These are phyloP conservation scores for Drosophila orena DNA, from an alignment of 1,140 invertebrate genomes.

Conservation along the genomic window DNA sequence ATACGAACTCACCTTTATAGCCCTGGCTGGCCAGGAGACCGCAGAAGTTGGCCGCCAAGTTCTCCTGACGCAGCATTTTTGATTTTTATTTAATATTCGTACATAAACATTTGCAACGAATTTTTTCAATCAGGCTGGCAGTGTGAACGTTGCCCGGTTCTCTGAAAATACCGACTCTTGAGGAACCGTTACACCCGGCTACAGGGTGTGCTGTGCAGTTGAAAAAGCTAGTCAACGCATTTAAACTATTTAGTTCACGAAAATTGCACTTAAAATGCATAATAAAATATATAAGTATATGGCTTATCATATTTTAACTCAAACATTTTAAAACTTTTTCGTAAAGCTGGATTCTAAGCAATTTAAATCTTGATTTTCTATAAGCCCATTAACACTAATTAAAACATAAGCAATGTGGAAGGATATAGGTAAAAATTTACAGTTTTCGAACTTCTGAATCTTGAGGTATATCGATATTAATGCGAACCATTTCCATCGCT, in stretches of 20 bases:
- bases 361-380: too few species aligned
- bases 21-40: constrained; percentile 78
- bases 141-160: background rate
- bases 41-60: constrained; percentile 84
- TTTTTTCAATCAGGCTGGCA: constrained; percentile 12
- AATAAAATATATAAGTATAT: background rate
- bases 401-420: background rate
- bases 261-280: too few species aligned
- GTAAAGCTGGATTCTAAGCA: too few species aligned
- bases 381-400: background rate
- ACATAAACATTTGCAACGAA: constrained; percentile 22
- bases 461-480: constrained; percentile 1
- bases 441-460: too few species aligned
- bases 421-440: too few species aligned
- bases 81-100: constrained; percentile 60
- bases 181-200: background rate
- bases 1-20: constrained; percentile 58
- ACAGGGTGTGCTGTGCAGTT: background rate
- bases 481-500: background rate
- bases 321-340: too few species aligned
- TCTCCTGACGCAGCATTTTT: constrained; percentile 79
- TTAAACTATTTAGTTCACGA: too few species aligned
- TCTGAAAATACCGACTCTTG: background rate
- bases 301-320: too few species aligned
- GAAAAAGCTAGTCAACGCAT: too few species aligned